These are phyloP conservation scores for Zoroaster sp. DNA, from an alignment of 53 echinoderm and acorn worm genomes.

Conservation along the genomic window DNA sequence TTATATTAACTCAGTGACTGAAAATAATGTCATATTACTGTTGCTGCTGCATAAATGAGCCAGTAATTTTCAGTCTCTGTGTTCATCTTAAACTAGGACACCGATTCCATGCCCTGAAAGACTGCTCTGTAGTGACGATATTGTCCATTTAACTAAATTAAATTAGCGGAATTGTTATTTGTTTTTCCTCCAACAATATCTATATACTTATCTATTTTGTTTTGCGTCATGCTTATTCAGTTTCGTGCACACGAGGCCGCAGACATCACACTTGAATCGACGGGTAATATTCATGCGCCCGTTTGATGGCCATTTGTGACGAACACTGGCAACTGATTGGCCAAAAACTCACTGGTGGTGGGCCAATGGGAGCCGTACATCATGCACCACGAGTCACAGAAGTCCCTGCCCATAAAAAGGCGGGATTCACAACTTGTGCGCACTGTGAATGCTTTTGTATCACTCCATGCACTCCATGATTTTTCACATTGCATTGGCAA, in stretches of 20 bases:
- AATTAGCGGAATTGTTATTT: too few relatives aligned
- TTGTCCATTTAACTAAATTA: too few relatives aligned
- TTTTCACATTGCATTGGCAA: not conserved
- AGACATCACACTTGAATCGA: constrained; percentile 66
- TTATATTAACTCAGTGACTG: too few relatives aligned
- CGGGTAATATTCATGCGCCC: constrained; percentile 84
- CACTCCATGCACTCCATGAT: not conserved
- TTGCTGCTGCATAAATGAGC: too few relatives aligned
- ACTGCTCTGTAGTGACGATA: too few relatives aligned
- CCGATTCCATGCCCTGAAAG: too few relatives aligned
- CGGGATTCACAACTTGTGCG: not conserved
- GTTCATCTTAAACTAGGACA: too few relatives aligned
- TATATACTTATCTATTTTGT: not conserved
- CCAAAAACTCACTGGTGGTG: not conserved
- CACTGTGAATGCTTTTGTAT: not conserved
- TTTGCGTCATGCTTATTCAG: constrained; percentile 60
- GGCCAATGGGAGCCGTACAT: constrained; percentile 20
- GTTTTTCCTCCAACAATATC: not conserved
- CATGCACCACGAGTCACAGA: constrained; percentile 21
- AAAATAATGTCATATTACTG: too few relatives aligned
- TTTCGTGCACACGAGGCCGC: constrained; percentile 86
- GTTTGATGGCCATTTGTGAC: constrained; percentile 33
- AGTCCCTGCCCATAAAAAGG: not conserved
- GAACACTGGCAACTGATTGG: constrained; percentile 48
- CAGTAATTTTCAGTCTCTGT: too few relatives aligned